A percentile compares a stretch with the other conserved stretches of the same genome.
Evolutionary conservation across 2,888 invertebrate species (phyloP).

Genomic region (Eudasyphora cyanicolor): DNA sequence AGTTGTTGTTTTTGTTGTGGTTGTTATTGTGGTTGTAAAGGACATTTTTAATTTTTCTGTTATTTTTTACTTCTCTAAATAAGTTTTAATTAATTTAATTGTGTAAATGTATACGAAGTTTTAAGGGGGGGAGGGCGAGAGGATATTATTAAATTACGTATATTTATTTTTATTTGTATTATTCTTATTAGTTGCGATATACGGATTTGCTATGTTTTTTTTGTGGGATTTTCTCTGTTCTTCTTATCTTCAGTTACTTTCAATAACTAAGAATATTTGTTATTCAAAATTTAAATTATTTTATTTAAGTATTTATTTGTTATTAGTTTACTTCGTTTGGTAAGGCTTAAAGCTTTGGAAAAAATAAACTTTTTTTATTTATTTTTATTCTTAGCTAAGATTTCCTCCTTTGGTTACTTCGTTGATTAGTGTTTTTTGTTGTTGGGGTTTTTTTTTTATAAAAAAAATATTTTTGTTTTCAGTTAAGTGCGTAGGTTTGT

Average conservation of each 20-base stretch:
- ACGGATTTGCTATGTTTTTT: neutral
- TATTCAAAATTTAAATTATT: neutral
- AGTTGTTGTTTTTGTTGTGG: no score
- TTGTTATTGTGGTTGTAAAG: no score
- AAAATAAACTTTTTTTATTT: conserved; percentile 37
- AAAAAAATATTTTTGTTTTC: conserved; percentile 56
- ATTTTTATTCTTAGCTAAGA: conserved; percentile 30
- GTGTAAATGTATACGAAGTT: conserved; percentile 9
- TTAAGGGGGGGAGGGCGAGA: neutral
- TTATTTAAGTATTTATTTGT: conserved; percentile 14
- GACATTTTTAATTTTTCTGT: neutral
- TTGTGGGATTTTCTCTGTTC: neutral
- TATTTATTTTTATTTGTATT: conserved; percentile 19
- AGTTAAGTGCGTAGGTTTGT: conserved; percentile 28
- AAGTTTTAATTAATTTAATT: no score
- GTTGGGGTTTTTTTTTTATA: conserved; percentile 33
- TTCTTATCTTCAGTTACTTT: no score
- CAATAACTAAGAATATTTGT: conserved; percentile 31
- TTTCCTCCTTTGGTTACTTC: conserved; percentile 34
- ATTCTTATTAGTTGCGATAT: neutral
- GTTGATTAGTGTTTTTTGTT: conserved; percentile 57
- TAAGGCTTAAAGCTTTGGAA: conserved; percentile 62
- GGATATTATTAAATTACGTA: conserved; percentile 37
- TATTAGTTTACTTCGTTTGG: conserved; percentile 35
- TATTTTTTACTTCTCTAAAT: neutral